Base-by-base conservation (phyloP, 1,140 invertebrate species). In the Drosophila pandora region DNA sequence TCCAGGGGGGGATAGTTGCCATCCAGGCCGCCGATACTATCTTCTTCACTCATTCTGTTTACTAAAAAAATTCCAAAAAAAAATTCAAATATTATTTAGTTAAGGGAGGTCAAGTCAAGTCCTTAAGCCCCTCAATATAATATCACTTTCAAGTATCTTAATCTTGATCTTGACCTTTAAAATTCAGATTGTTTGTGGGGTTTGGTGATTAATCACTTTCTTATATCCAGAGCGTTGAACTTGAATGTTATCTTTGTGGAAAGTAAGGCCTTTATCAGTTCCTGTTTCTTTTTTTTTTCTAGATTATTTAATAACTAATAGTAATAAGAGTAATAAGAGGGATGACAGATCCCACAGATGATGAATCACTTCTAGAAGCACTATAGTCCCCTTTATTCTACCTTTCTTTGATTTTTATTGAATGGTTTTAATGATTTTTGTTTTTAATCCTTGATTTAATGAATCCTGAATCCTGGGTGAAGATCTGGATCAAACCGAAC, bases 21-120 rank as follows among this genome's bases (percentile, higher is more conserved):
- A 17, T 39, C 43, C 32, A 61, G 48, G 58, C 55, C 48, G 37
- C 48, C 17, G n/a, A 67, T 77, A 21, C 63, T 70, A 58, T 37
- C 34, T 12, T 65, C 69, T 43, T 87, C 81, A 85, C 64, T 87
- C 81, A 85, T 70, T 17, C 32, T 85, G 54, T 70, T 49, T 8
- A 50, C 63, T n/a, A 41, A 32, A 37, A 37, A 12, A n/a, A 12
- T 8, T 48, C 63, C 10, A 41, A 32, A 37, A 37, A 12, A n/a
- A 12, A 37, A 12, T 37, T 37, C 3, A n/a, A 37, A 12, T 37
- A 37, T 2, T 12, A 32, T 1, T 32, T 32, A 32, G 32, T 8
- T 32, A 2, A 10, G 8, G 0, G 32, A 10, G 32, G 8, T 32
- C 9, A 32, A 5, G 25, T 28, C 25, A 28, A 28, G 6, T 7